phyloP scores from a whole-genome alignment of 92 coral and sea anemone genomes.

The Phenganax stokvisi region DNA sequence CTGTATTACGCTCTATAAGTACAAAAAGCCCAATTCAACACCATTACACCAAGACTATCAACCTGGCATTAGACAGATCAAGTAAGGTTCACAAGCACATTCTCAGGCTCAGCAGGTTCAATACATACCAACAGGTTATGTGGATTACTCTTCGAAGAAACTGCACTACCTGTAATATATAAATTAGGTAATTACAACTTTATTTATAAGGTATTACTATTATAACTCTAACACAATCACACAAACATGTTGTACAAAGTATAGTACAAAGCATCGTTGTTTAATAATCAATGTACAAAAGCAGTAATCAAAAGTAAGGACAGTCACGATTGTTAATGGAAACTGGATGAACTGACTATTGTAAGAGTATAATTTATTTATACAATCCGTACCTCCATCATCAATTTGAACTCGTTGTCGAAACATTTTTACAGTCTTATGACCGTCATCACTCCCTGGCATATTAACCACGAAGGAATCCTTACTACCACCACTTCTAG shows the following conservation, averaged over 20 bases:
- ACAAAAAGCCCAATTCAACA: neutral
- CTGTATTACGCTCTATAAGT: conserved; percentile 64
- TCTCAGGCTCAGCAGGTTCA: too few relatives aligned
- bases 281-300: too few relatives aligned
- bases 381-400: conserved; percentile 3
- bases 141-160: neutral
- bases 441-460: neutral
- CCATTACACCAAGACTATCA: neutral
- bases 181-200: neutral
- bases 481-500: conserved; percentile 3
- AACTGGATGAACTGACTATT: too few relatives aligned
- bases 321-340: too few relatives aligned
- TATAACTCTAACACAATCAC: neutral
- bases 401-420: conserved; percentile 41
- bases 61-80: neutral
- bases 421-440: conserved; percentile 20
- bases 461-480: conserved; percentile 28
- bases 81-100: too few relatives aligned
- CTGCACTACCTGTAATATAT: conserved; percentile 4
- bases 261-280: too few relatives aligned
- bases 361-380: too few relatives aligned
- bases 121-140: conserved; percentile 3
- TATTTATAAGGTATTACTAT: neutral
- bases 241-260: neutral
- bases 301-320: too few relatives aligned